phyloP scores from a whole-genome alignment of 1,140 invertebrate species.

The Phthorimaea operculella region DNA sequence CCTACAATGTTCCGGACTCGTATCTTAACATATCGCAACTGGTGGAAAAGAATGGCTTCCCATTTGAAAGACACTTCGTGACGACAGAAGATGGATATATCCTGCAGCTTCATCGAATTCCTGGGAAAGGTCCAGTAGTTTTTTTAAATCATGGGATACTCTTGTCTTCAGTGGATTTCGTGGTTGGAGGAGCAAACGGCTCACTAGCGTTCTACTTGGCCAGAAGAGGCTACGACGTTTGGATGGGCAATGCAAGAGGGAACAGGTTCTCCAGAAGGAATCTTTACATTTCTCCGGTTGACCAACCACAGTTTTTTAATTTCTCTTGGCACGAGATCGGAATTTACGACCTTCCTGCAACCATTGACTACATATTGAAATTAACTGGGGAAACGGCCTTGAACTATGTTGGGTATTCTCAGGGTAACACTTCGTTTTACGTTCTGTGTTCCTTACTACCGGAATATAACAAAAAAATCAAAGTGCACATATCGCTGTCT shows the following conservation, averaged over 20 bases:
- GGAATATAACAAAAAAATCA: too few species aligned
- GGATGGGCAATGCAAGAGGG: background rate
- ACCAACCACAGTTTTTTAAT: too few species aligned
- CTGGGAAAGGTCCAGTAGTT: slow-evolving; percentile 1
- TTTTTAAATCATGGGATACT: background rate
- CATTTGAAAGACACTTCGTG: slow-evolving; percentile 20
- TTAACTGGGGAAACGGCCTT: too few species aligned
- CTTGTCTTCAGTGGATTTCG: background rate
- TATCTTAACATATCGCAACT: slow-evolving; percentile 24
- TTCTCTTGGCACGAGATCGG: too few species aligned
- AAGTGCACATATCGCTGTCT: too few species aligned
- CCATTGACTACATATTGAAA: too few species aligned
- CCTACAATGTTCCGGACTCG: slow-evolving; percentile 13
- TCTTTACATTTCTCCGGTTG: too few species aligned
- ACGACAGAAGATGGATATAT: slow-evolving; percentile 27
- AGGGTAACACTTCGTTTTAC: too few species aligned
- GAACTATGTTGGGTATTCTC: too few species aligned
- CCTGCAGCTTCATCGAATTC: slow-evolving; percentile 23
- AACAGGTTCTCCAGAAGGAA: background rate
- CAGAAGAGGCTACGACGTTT: background rate
- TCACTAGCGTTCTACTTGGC: background rate
- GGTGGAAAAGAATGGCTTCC: slow-evolving; percentile 23
- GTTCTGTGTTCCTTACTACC: too few species aligned
- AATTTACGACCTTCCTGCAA: too few species aligned
- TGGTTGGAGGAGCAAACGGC: background rate